Conservation (phyloP, 2,888 invertebrate genomes). For the Graphium colonna region DNA sequence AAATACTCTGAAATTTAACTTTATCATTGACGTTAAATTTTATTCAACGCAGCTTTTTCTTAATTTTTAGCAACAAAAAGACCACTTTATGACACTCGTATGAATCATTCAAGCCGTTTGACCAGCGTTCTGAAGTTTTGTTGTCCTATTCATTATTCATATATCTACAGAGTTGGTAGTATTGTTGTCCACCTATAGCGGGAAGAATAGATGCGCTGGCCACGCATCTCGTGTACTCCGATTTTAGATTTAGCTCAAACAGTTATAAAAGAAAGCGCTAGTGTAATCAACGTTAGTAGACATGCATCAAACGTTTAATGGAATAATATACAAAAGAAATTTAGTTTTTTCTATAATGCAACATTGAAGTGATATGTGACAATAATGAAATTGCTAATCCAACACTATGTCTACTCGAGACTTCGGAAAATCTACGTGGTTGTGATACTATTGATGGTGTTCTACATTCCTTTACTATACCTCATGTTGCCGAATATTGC, state of each 20-base stretch:
- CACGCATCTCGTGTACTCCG: background rate
- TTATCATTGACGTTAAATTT: too few relatives aligned
- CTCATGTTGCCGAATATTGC: constrained; percentile 21
- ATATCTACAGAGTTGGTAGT: background rate
- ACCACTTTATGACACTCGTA: too few relatives aligned
- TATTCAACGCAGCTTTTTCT: too few relatives aligned
- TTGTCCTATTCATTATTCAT: background rate
- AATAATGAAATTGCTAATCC: background rate
- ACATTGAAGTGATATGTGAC: background rate
- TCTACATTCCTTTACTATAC: background rate
- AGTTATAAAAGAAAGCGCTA: background rate
- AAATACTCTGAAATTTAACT: too few relatives aligned
- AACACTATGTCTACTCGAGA: background rate
- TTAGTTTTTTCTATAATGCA: background rate
- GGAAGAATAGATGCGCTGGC: background rate
- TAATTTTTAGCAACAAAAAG: too few relatives aligned
- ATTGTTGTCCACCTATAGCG: background rate
- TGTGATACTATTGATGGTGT: constrained; percentile 5
- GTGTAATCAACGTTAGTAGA: background rate
- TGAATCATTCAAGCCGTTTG: background rate
- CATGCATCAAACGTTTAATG: background rate
- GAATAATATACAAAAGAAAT: background rate
- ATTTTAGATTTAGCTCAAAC: background rate
- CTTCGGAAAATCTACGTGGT: background rate
- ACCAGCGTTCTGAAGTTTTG: background rate